phyloP scores from a whole-genome alignment of 2,888 invertebrate genomes.

The Celastrina argiolus region DNA sequence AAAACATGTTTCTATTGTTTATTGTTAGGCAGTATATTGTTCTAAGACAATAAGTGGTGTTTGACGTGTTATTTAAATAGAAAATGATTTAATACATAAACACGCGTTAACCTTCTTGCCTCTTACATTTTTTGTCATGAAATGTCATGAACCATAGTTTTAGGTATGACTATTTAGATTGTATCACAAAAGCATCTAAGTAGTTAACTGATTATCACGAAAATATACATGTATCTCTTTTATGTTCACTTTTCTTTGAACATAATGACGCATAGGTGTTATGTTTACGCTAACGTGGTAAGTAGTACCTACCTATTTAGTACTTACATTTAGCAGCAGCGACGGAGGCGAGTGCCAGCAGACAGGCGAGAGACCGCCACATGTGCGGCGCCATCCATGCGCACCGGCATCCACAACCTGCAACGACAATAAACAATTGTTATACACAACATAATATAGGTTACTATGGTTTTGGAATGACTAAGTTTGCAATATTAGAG shows the following conservation, averaged over 20 bases:
- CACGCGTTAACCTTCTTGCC: too few relatives aligned
- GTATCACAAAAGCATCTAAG: too few relatives aligned
- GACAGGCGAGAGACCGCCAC: constrained; percentile 66
- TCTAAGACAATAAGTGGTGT: too few relatives aligned
- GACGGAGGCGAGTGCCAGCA: constrained; percentile 54
- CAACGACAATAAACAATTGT: constrained; percentile 26
- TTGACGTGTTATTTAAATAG: too few relatives aligned
- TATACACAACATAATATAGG: too few relatives aligned
- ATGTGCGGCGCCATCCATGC: constrained; percentile 75
- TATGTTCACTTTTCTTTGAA: not conserved
- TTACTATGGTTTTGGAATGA: too few relatives aligned
- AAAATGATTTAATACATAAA: too few relatives aligned
- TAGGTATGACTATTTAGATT: too few relatives aligned
- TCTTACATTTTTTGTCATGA: too few relatives aligned
- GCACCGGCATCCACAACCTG: constrained; percentile 71
- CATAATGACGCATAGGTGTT: not conserved
- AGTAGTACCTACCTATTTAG: not conserved
- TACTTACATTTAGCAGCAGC: constrained; percentile 66
- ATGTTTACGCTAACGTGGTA: not conserved
- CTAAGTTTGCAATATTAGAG: too few relatives aligned
- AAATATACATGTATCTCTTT: not conserved
- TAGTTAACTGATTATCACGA: not conserved
- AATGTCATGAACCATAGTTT: too few relatives aligned
- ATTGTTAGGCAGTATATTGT: not conserved
- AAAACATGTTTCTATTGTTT: not conserved